Evolutionary conservation across 2,113 vertebrate genomes (phyloP), one percentile per base, ranked within the genome.

Genomic region (Aphyosemion australe): DNA sequence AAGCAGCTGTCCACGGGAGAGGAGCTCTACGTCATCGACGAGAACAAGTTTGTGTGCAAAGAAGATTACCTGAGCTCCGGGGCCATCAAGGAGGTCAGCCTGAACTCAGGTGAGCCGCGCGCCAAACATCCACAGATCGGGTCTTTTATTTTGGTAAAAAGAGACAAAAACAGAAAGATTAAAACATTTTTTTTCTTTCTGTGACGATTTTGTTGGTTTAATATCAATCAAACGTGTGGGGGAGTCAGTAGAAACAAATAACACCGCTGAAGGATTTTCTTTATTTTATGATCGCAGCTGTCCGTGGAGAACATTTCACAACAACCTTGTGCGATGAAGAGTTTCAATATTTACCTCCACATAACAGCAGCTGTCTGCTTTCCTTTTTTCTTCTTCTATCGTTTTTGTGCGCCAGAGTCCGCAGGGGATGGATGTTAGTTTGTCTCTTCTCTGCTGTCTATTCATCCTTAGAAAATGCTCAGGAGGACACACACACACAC

Each of bases 11-110:
- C 96, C 84, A 99, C 97, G 8, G 97, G 97, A 13, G 97, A 99
- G 92, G 96, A 99, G 69, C 94, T 99, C 52, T 99, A 99, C 64
- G 96, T 98, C 82, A 96, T 99, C 43, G 96, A 98, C 71, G 96
- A 98, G 43, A 98, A 98, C 91, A 98, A 98, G 88, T 99, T 99
- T 52, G 96, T 99, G 87, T 99, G 97, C 90, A 99, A 99, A 86
- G 97, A 99, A 67, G 97, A 99, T 87, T 99, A 96, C 83, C 20
- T 94, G 90, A 97, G 90, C 90, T 93, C 96, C 10, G 93, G 95
- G 72, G 93, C 89, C 64, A 91, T 98, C 56, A 96, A 97, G 77
- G 97, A 99, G 81, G 93, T 94, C 85, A 96, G 92, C 87, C 92
- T 98, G 87, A 98, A 99, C 91, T 99, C 97, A 93, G 97, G 97